Evolutionary conservation across 2,797 vertebrate genomes (phyloP).

Genomic region (Alcedo atthis): DNA sequence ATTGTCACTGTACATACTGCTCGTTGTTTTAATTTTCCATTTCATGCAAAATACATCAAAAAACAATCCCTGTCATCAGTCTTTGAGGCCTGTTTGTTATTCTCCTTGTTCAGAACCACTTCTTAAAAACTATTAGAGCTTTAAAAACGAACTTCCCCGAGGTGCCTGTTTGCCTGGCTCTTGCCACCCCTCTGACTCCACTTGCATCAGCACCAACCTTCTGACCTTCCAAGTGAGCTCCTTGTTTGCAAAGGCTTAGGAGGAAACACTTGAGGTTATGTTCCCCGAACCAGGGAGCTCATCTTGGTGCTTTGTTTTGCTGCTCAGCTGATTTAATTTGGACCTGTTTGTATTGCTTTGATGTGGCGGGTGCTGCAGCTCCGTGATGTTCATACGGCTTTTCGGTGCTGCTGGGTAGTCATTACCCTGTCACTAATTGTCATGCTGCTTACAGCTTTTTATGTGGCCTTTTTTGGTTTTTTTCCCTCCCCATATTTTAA

Average conservation of each 20-base stretch:
- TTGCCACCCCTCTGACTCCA: not conserved
- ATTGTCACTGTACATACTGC: not conserved
- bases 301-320: not conserved
- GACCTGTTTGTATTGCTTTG: not conserved
- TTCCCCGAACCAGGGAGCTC: not conserved
- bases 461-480: not conserved
- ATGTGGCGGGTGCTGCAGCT: not conserved
- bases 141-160: not conserved
- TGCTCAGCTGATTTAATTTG: not conserved
- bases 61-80: not conserved
- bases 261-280: not conserved
- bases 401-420: not conserved
- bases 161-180: not conserved
- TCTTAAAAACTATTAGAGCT: not conserved
- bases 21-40: not conserved
- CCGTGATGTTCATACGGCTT: not conserved
- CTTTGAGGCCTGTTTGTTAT: conserved; percentile 25
- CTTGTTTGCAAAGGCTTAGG: not conserved
- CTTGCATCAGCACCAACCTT: not conserved
- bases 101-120: not conserved
- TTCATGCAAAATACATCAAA: conserved; percentile 18
- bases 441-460: not conserved
- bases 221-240: not conserved
- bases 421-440: not conserved
- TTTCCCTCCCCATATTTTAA: not conserved